These are phyloP conservation scores for Cyprinodon variegatus DNA, from an alignment of 2,113 vertebrate species.

Conservation along the genomic window DNA sequence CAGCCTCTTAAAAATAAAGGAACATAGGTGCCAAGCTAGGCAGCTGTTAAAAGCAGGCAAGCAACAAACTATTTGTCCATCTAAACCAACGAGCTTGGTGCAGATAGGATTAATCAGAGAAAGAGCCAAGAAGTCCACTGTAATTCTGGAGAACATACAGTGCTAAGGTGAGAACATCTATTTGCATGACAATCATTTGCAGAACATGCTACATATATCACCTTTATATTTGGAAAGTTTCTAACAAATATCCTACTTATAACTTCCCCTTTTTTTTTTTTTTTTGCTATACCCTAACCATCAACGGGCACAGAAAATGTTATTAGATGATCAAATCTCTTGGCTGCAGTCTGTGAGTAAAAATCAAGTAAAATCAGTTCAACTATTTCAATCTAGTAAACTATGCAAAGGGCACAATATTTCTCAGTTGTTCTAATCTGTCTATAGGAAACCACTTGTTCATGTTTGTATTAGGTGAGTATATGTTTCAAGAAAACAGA, in stretches of 20 bases:
- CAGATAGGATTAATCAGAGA: neutral
- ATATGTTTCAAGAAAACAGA: no score
- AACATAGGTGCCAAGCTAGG: neutral
- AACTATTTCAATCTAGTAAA: neutral
- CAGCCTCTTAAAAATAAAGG: neutral
- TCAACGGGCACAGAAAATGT: neutral
- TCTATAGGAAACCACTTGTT: no score
- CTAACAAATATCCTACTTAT: no score
- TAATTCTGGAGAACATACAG: neutral
- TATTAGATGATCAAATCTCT: neutral
- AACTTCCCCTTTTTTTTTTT: no score
- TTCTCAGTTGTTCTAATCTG: neutral
- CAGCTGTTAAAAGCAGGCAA: neutral
- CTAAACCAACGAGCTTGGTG: neutral
- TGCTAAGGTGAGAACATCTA: neutral
- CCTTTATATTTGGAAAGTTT: neutral
- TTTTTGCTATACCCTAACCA: neutral
- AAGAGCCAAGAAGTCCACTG: neutral
- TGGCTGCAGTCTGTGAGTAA: neutral
- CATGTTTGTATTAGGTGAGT: no score
- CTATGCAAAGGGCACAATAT: neutral
- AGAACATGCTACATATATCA: neutral
- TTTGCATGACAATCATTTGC: neutral
- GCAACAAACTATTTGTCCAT: neutral
- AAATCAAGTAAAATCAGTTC: neutral